Evolutionary conservation across 2,113 vertebrate species (phyloP), one percentile per base, ranked within the genome.

Genomic region (Bostrychus sinensis): DNA sequence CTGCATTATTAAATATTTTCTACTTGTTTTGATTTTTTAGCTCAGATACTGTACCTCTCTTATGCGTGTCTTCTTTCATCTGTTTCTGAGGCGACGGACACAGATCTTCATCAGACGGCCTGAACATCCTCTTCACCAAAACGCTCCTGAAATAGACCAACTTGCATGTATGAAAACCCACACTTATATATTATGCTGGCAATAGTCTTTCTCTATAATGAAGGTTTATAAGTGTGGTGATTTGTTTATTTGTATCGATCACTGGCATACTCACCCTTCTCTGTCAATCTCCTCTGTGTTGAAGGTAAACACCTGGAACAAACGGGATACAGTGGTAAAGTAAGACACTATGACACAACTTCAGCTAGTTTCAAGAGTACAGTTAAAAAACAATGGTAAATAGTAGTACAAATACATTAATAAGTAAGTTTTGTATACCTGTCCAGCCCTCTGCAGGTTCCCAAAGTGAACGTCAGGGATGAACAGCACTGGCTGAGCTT

Each of bases 401-500:
- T 3, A 39, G 16, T 14, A 14, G 4, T 16, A 14, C 13, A 39
- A 39, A 39, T 39, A 9, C 1, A 6, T 12, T 38, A 20, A 43
- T 2, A 20, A 43, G 11, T 14, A 16, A 17, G 11, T 7, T 8
- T 20, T 57, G 36, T 19, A 72, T 84, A 99, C 97, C 96, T 99
- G 97, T 70, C 95, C 96, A 3, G 94, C 92, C 78, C 97, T 94
- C 89, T 99, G 97, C 59, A 99, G 89, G 89, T 97, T 98, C 38
- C 95, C 95, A 55, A 99, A 99, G 86, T 99, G 97, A 76, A 99
- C 94, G 3, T 99, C 97, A 0, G 96, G 97, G 45, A 99, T 98
- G 88, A 99, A 99, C 61, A 99, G 95, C 20, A 99, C 97, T 0
- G 97, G 97, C 86, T 99, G 97, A 1, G 95, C 95, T 85, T 97